Evolutionary conservation across 2,797 vertebrate species (phyloP).

Genomic region (Babyrousa celebensis): DNA sequence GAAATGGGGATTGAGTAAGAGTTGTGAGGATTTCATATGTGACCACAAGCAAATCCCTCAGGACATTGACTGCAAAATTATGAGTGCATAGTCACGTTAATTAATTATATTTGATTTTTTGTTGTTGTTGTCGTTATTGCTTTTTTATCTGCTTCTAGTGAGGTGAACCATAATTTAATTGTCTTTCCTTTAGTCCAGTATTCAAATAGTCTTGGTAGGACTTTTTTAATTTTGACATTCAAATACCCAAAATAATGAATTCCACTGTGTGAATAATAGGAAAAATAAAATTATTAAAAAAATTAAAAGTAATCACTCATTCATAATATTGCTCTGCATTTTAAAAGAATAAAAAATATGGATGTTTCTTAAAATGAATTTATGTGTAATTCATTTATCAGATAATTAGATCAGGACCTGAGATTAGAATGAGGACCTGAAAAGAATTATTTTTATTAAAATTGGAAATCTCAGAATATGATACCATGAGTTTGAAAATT

Average conservation of each 20-base stretch:
- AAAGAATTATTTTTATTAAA: not conserved
- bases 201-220: not conserved
- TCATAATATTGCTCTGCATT: not conserved
- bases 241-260: slow-evolving; percentile 17
- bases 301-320: not conserved
- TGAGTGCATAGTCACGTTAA: not conserved
- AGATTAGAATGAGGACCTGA: not conserved
- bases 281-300: not conserved
- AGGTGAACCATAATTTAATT: slow-evolving; percentile 7
- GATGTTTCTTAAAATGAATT: not conserved
- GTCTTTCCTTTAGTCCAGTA: not conserved
- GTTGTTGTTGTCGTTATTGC: not conserved
- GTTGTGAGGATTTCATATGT: not conserved
- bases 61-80: not conserved
- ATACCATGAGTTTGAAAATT: not conserved
- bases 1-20: not conserved
- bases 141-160: not conserved
- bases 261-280: not conserved
- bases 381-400: not conserved
- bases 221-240: not conserved
- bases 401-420: not conserved
- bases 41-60: not conserved
- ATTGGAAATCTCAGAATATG: not conserved
- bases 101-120: not conserved
- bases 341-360: not conserved